Evolutionary conservation across 2,113 vertebrate genomes (phyloP).

Genomic region (Hemicordylus capensis): DNA sequence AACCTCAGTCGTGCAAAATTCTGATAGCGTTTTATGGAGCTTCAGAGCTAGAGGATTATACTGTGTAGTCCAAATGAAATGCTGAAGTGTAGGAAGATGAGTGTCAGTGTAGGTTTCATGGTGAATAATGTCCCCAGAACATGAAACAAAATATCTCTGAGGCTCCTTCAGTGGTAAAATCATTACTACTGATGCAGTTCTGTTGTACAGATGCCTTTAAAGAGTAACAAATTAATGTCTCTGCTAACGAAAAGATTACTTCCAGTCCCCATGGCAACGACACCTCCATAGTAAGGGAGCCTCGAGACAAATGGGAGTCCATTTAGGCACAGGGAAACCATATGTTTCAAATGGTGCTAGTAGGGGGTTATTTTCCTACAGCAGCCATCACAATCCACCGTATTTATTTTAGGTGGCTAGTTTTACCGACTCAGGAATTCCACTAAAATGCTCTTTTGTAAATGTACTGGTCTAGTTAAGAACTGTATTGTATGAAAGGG

Average conservation of each 20-base stretch:
- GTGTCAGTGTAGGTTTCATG: background rate
- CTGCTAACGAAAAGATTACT: slow-evolving; percentile 19
- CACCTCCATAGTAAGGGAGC: background rate
- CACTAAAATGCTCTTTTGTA: slow-evolving; percentile 42
- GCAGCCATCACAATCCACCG: background rate
- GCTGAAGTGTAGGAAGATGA: background rate
- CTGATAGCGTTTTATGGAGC: background rate
- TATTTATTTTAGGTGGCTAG: slow-evolving; percentile 59
- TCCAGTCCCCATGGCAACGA: background rate
- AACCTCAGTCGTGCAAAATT: slow-evolving; percentile 11
- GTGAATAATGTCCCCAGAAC: slow-evolving; percentile 14
- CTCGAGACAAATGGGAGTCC: background rate
- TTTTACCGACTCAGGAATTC: slow-evolving; percentile 41
- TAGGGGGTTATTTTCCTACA: slow-evolving; percentile 40
- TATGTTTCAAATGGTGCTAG: slow-evolving; percentile 2
- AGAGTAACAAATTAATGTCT: background rate
- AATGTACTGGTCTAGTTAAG: slow-evolving; percentile 58
- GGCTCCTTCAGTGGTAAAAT: background rate
- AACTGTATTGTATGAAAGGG: slow-evolving; percentile 43
- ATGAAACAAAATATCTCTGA: slow-evolving; percentile 17
- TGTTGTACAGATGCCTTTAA: slow-evolving; percentile 9
- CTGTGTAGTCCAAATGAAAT: slow-evolving; percentile 6
- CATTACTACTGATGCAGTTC: slow-evolving; percentile 11
- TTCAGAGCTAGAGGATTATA: slow-evolving; percentile 18
- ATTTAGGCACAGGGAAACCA: slow-evolving; percentile 11